Evolutionary conservation across 2,888 invertebrate species (phyloP).

Genomic region (Cantharis lateralis): DNA sequence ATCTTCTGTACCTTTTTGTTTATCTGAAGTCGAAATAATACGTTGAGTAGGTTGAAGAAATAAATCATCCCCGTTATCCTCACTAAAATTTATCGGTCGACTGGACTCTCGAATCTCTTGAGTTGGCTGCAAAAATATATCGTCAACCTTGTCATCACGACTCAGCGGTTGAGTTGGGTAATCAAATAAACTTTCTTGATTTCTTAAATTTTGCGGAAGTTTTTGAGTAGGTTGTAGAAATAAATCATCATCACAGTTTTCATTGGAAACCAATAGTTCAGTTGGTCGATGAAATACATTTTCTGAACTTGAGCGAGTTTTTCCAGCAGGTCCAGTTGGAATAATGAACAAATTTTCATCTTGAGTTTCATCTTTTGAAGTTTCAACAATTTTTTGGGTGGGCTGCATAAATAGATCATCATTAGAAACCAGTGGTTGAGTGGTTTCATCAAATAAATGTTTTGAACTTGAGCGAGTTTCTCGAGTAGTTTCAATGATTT

Average conservation of each 20-base stretch:
- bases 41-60: neutral
- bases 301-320: neutral
- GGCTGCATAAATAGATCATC: neutral
- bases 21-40: too few species aligned
- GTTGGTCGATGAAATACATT: neutral
- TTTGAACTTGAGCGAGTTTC: neutral
- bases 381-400: neutral
- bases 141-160: neutral
- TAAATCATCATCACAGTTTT: neutral
- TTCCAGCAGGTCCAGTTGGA: slow-evolving; percentile 9
- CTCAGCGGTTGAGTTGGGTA: slow-evolving; percentile 17
- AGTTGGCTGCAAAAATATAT: slow-evolving; percentile 9
- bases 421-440: neutral
- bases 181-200: slow-evolving; percentile 14
- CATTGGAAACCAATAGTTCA: neutral
- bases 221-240: neutral
- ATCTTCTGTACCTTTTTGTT: neutral
- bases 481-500: neutral
- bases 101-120: neutral
- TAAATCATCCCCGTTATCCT: neutral
- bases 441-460: neutral
- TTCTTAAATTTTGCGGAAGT: neutral
- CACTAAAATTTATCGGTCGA: too few species aligned
- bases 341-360: slow-evolving; percentile 16
- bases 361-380: neutral